These are phyloP conservation scores for Orussus abietinus DNA, from an alignment of 1,140 invertebrate species.

Conservation along the genomic window DNA sequence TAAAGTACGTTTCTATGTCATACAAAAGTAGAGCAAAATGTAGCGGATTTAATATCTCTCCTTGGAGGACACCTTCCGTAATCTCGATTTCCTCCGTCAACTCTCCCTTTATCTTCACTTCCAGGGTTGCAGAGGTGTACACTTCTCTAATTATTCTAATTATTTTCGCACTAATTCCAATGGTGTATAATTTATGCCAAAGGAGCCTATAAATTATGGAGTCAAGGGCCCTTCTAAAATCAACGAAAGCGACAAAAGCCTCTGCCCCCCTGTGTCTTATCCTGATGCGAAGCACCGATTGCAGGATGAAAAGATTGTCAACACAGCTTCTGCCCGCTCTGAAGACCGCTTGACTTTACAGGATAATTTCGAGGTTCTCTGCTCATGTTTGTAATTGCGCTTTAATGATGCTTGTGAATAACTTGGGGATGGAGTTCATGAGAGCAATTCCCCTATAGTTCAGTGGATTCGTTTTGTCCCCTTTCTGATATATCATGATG, in stretches of 20 bases:
- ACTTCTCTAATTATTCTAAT: conserved; percentile 17
- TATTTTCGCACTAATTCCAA: conserved; percentile 21
- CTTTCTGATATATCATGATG: too few species aligned
- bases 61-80: conserved; percentile 20
- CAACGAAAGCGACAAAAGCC: conserved; percentile 21
- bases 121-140: conserved; percentile 15
- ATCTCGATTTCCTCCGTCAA: conserved; percentile 5
- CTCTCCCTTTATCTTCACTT: conserved; percentile 9
- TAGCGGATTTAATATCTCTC: conserved; percentile 14
- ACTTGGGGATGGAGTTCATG: too few species aligned
- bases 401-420: conserved; percentile 11
- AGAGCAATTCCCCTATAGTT: too few species aligned
- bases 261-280: conserved; percentile 7
- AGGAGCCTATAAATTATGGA: conserved; percentile 18
- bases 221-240: conserved; percentile 21
- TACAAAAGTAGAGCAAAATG: conserved; percentile 18
- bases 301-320: conserved; percentile 20
- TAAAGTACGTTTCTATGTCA: conserved; percentile 17
- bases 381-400: conserved; percentile 13
- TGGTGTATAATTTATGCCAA: conserved; percentile 18
- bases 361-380: conserved; percentile 12
- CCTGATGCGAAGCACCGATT: conserved; percentile 7
- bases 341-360: conserved; percentile 20
- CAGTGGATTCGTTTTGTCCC: too few species aligned
- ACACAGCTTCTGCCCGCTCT: conserved; percentile 2